These are phyloP conservation scores for Erynnis tages DNA, from an alignment of 2,888 invertebrate species.

Conservation along the genomic window DNA sequence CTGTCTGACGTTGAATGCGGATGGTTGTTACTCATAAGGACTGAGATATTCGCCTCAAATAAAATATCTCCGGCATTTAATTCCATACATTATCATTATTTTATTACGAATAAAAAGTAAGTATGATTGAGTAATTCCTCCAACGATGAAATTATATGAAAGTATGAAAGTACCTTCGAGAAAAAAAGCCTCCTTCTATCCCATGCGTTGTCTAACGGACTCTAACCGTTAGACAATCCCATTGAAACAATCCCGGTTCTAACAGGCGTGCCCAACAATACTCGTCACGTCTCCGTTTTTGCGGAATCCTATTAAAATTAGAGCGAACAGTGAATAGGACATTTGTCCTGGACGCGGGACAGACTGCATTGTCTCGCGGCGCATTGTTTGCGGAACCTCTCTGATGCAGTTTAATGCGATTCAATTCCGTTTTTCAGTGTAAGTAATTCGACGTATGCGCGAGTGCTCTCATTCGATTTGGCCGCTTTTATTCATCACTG, in stretches of 20 bases:
- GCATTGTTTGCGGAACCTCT: conserved; percentile 32
- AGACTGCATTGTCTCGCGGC: conserved; percentile 33
- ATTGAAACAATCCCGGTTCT: conserved; percentile 41
- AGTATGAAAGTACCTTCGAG: too few species aligned
- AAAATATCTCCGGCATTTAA: too few species aligned
- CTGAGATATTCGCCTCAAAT: too few species aligned
- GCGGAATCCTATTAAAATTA: conserved; percentile 49
- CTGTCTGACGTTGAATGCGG: too few species aligned
- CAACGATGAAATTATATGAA: too few species aligned
- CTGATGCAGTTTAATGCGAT: conserved; percentile 22
- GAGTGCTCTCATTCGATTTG: conserved; percentile 4
- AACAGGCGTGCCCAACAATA: conserved; percentile 22
- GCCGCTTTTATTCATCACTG: conserved; percentile 6
- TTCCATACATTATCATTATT: too few species aligned
- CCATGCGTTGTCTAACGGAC: too few species aligned
- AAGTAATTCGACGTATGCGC: conserved; percentile 9
- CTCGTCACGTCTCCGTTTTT: conserved; percentile 48
- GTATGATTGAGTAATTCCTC: too few species aligned
- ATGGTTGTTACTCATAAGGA: too few species aligned
- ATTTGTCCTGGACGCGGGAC: conserved; percentile 32
- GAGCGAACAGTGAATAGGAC: conserved; percentile 36
- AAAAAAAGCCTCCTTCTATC: too few species aligned
- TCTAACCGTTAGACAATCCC: too few species aligned
- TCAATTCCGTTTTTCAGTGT: conserved; percentile 21
- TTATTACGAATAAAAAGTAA: too few species aligned